phyloP scores from a whole-genome alignment of 2,888 invertebrate species.

The Cyclophora albipunctata region DNA sequence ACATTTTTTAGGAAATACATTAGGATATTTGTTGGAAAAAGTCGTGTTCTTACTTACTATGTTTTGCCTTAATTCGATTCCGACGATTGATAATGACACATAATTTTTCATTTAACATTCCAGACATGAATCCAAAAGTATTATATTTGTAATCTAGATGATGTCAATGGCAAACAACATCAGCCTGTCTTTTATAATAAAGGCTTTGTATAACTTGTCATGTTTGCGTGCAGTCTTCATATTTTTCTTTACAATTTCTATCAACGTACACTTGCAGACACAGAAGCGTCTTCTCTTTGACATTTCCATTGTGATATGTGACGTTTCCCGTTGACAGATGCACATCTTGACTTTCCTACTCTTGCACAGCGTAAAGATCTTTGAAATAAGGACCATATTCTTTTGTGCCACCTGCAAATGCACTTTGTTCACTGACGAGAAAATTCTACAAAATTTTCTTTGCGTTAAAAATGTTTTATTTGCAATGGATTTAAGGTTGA shows the following conservation, averaged over 20 bases:
- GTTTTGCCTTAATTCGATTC: no score
- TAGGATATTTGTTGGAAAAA: no score
- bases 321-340: constrained; percentile 53
- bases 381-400: constrained; percentile 25
- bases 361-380: constrained; percentile 15
- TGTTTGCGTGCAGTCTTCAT: constrained; percentile 12
- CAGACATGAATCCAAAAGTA: no score
- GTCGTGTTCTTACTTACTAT: no score
- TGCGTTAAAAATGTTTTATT: constrained; percentile 27
- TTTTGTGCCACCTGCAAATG: constrained; percentile 15
- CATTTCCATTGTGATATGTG: constrained; percentile 49
- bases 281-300: constrained; percentile 48
- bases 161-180: no score
- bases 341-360: constrained; percentile 25
- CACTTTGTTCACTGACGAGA: constrained; percentile 30
- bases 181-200: neutral
- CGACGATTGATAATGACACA: no score
- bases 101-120: no score
- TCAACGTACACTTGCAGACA: constrained; percentile 29
- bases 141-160: no score
- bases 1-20: no score
- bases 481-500: constrained; percentile 29
- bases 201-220: neutral
- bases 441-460: constrained; percentile 33
- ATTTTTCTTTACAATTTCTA: constrained; percentile 33